Conservation (phyloP, 2,888 invertebrate genomes). For the Drosophila phalerata region DNA sequence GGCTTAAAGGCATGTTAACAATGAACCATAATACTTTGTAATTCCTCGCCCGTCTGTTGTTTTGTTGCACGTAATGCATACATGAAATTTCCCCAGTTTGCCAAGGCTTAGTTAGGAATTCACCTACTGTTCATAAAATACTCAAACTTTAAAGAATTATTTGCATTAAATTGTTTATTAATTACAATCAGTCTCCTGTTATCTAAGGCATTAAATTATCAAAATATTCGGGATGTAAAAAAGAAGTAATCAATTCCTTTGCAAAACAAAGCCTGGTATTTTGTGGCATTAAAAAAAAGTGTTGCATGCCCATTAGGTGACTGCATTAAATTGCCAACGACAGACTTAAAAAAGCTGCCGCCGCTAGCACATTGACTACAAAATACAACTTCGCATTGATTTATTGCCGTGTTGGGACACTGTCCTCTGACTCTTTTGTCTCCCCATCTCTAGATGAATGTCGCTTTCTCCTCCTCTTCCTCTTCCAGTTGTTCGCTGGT, state of each 20-base stretch:
- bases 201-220: too few relatives aligned
- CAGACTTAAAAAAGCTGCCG: constrained; percentile 57
- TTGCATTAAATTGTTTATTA: background rate
- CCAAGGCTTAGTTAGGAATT: background rate
- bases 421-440: constrained; percentile 12
- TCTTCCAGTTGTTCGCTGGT: constrained; percentile 62
- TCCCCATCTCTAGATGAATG: background rate
- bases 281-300: constrained; percentile 16
- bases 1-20: constrained; percentile 8
- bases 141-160: background rate
- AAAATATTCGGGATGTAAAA: too few relatives aligned
- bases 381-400: constrained; percentile 66
- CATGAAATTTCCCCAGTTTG: background rate
- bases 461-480: constrained; percentile 16
- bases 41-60: background rate
- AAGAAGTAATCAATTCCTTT: too few relatives aligned
- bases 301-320: constrained; percentile 27
- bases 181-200: background rate
- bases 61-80: background rate
- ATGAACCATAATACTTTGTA: constrained; percentile 21
- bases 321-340: constrained; percentile 46
- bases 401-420: constrained; percentile 64
- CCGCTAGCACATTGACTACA: constrained; percentile 33
- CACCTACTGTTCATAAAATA: background rate
- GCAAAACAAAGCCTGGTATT: background rate